A percentile compares a stretch with the other conserved stretches of the same genome.
phyloP scores from a whole-genome alignment of 2,797 vertebrate species.

The Helarctos malayanus region DNA sequence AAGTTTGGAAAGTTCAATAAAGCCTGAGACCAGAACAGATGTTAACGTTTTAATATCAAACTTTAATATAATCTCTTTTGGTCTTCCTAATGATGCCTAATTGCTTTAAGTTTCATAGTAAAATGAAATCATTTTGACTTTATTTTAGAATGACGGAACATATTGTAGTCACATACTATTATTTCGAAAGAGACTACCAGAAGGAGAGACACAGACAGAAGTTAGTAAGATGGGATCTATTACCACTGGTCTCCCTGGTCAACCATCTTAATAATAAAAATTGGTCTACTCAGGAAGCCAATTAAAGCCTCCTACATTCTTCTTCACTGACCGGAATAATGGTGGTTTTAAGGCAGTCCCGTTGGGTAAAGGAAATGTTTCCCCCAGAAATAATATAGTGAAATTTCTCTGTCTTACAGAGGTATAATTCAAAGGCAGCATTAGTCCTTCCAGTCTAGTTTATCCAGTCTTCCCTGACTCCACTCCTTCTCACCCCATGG shows the following conservation, averaged over 20 bases:
- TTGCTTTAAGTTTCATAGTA: conserved; percentile 70
- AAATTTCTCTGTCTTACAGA: background rate
- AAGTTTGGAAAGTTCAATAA: conserved; percentile 76
- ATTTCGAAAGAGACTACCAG: conserved; percentile 63
- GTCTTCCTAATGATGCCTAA: conserved; percentile 69
- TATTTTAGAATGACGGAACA: conserved; percentile 70
- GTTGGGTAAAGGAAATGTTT: conserved; percentile 36
- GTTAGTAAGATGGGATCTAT: conserved; percentile 53
- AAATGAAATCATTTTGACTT: conserved; percentile 72
- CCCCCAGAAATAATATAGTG: conserved; percentile 24
- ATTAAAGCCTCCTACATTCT: conserved; percentile 57
- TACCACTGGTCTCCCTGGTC: conserved; percentile 34
- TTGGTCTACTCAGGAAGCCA: conserved; percentile 52
- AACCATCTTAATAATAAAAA: conserved; percentile 71
- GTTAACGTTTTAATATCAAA: conserved; percentile 76
- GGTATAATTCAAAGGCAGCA: background rate
- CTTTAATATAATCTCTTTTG: conserved; percentile 71
- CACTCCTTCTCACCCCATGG: background rate
- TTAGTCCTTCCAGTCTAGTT: background rate
- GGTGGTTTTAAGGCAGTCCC: conserved; percentile 15
- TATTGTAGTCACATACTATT: conserved; percentile 37
- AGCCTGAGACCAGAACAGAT: conserved; percentile 75
- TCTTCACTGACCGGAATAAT: conserved; percentile 66
- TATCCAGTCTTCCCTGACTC: background rate
- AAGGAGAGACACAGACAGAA: conserved; percentile 25